These are phyloP conservation scores for Felis chaus DNA, from an alignment of 2,113 vertebrate genomes.

Conservation along the genomic window DNA sequence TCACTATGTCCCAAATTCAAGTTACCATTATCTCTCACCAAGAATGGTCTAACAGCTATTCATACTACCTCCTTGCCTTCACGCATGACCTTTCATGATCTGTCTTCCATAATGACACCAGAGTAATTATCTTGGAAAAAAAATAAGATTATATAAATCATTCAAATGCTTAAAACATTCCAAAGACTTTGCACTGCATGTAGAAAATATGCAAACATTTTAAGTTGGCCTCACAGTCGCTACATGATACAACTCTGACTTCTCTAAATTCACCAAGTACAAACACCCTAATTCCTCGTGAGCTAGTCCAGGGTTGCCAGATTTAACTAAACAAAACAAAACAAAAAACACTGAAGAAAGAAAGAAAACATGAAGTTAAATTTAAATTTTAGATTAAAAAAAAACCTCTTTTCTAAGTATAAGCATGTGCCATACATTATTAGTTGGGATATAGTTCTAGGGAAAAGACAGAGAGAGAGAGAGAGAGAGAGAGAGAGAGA, in stretches of 20 bases:
- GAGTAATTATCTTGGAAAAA: neutral
- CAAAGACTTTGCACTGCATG: neutral
- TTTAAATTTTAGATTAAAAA: neutral
- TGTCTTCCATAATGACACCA: neutral
- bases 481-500: too few relatives aligned
- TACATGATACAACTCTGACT: neutral
- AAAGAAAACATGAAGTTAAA: neutral
- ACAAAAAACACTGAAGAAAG: neutral
- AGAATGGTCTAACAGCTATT: neutral
- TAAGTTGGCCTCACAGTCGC: neutral
- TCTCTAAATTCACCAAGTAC: neutral
- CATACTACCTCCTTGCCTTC: neutral
- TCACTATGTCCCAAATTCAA: neutral
- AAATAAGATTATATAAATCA: neutral
- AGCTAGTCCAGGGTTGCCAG: neutral
- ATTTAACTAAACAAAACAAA: neutral
- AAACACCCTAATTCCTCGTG: neutral
- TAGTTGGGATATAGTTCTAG: neutral
- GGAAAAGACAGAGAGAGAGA: neutral
- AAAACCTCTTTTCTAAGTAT: neutral
- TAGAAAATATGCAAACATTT: neutral
- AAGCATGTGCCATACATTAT: neutral
- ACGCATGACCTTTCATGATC: neutral
- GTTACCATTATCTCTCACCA: neutral
- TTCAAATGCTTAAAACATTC: neutral